These are phyloP conservation scores for Onychostoma macrolepis DNA, from an alignment of 2,113 vertebrate species.

Conservation along the genomic window DNA sequence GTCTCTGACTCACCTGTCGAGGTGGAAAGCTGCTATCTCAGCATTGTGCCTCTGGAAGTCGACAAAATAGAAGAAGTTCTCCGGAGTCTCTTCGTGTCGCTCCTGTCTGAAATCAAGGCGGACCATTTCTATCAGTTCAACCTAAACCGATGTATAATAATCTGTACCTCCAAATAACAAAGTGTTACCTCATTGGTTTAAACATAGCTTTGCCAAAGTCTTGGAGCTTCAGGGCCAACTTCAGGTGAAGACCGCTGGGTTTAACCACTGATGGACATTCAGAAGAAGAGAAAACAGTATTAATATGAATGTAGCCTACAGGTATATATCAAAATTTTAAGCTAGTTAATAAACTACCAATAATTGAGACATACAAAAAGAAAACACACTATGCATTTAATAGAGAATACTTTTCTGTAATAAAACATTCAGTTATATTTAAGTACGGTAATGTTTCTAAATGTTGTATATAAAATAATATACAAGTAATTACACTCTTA, in stretches of 20 bases:
- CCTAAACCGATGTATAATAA: neutral
- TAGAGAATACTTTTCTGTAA: too few relatives aligned
- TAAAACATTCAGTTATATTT: too few relatives aligned
- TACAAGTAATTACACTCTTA: too few relatives aligned
- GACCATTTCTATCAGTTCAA: neutral
- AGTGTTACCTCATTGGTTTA: conserved; percentile 95
- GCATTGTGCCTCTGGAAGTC: conserved; percentile 97
- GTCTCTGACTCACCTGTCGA: conserved; percentile 84
- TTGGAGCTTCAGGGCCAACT: conserved; percentile 88
- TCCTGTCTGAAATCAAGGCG: conserved; percentile 80
- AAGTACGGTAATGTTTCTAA: too few relatives aligned
- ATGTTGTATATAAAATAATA: too few relatives aligned
- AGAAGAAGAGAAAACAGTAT: neutral
- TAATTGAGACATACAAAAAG: too few relatives aligned
- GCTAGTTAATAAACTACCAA: too few relatives aligned
- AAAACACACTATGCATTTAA: too few relatives aligned
- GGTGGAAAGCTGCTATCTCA: conserved; percentile 94
- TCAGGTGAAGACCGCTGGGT: conserved; percentile 94
- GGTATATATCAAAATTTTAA: too few relatives aligned
- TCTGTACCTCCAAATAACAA: neutral
- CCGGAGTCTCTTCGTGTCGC: conserved; percentile 88
- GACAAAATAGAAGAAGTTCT: conserved; percentile 93
- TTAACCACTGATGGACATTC: conserved; percentile 84
- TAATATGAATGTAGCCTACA: neutral
- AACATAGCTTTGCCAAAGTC: conserved; percentile 97